Base-by-base conservation (phyloP, 2,888 invertebrate species). In the Smittia aterrima region DNA sequence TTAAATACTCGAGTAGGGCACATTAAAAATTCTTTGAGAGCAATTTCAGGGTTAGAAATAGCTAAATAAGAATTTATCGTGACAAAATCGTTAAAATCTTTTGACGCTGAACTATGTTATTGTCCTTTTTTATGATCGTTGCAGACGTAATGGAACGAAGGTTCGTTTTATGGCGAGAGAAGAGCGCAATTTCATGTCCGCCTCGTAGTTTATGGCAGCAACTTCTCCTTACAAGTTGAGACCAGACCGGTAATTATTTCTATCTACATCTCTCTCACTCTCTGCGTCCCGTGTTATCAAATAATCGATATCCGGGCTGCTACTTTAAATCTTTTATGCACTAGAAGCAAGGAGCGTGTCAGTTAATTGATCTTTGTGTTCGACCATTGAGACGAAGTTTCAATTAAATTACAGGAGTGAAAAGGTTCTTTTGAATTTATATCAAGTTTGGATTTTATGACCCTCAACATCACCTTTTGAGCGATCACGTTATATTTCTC, bases 331-430 rank as follows among this genome's bases (percentile, higher is more conserved):
- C 47, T 47, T 47, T 16, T 47, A 3, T 47, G 3, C 3, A 16
- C 4, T 47, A 47, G 7, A 16, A 16, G 2, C 13, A 47, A 47
- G 6, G n/a, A 16, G 13, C 4, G n/a, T n/a, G 3, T n/a, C 16
- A 7, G n/a, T n/a, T 47, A 47, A 47, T 47, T 47, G 47, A 6
- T 66, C 27, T 18, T 25, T 41, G 24, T 68, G 68, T 47, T 41
- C 68, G 47, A 25, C 47, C 22, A 68, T 24, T 47, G 47, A 47
- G 47, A 68, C 68, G 47, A 41, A 25, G 66, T 66, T 66, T 38
- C 38, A 20, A 66, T 66, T 66, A 66, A 66, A 66, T 66, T 66
- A 66, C 38, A 16, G n/a, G n/a, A n/a, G n/a, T n/a, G n/a, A n/a
- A n/a, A n/a, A n/a, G n/a, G n/a, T n/a, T n/a, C n/a, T n/a, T n/a